Percentiles rank a stretch among this genome's conserved stretches.
phyloP scores from a whole-genome alignment of 2,888 invertebrate species.

The Drosophila acutilabella region DNA sequence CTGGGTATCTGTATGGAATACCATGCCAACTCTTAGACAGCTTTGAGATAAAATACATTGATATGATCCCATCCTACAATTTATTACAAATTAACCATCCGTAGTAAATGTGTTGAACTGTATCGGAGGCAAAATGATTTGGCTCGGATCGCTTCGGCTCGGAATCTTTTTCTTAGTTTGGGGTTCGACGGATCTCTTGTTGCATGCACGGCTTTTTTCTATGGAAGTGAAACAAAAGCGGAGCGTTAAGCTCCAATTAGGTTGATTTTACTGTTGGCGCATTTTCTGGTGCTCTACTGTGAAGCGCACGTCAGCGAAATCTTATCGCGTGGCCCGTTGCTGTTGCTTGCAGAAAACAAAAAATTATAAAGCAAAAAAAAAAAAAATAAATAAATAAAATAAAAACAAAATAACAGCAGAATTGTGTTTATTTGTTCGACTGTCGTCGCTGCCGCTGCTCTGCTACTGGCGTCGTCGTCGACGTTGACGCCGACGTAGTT shows the following conservation, averaged over 20 bases:
- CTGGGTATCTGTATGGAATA: not conserved
- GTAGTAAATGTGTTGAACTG: slow-evolving; percentile 50
- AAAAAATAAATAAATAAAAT: slow-evolving; percentile 48
- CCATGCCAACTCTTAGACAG: not conserved
- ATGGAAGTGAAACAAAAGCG: slow-evolving; percentile 78
- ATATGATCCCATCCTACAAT: slow-evolving; percentile 8
- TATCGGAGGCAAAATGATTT: slow-evolving; percentile 48
- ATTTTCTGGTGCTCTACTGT: slow-evolving; percentile 44
- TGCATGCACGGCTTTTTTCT: slow-evolving; percentile 74
- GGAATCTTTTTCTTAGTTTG: not conserved
- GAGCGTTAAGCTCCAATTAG: slow-evolving; percentile 80
- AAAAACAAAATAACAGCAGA: slow-evolving; percentile 58
- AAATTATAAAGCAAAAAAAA: slow-evolving; percentile 41
- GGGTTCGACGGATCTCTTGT: slow-evolving; percentile 76
- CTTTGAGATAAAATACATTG: not conserved
- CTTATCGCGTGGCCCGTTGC: slow-evolving; percentile 65
- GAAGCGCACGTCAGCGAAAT: slow-evolving; percentile 77
- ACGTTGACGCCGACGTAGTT: slow-evolving; percentile 23
- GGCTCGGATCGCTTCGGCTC: slow-evolving; percentile 28
- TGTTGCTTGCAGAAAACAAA: slow-evolving; percentile 49
- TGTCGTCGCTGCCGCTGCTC: slow-evolving; percentile 36
- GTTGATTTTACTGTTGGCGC: slow-evolving; percentile 45
- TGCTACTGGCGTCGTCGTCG: slow-evolving; percentile 15
- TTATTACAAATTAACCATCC: slow-evolving; percentile 49
- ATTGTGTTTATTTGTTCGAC: slow-evolving; percentile 74